Conservation (phyloP, 2,797 vertebrate species). For the Psittacula derbiana region DNA sequence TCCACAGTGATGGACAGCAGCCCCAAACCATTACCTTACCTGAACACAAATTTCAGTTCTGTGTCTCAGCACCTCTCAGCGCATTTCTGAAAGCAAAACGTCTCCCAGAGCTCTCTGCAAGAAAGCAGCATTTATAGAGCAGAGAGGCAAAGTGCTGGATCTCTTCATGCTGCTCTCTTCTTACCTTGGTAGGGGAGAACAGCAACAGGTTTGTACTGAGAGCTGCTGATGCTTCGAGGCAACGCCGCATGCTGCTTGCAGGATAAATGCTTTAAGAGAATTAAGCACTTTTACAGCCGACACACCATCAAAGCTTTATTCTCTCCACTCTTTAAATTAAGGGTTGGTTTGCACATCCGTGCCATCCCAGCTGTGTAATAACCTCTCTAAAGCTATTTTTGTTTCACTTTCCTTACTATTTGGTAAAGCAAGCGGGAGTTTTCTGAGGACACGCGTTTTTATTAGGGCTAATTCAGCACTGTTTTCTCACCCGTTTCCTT, state of each 20-base stretch:
- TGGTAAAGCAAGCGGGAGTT: constrained; percentile 15
- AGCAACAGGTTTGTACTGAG: constrained; percentile 6
- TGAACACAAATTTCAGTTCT: neutral
- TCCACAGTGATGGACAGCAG: neutral
- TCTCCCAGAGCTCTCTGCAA: neutral
- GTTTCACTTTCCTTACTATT: neutral
- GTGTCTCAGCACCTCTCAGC: fast-evolving
- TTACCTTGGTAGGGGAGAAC: neutral
- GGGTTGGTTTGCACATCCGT: constrained; percentile 9
- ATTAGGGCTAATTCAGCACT: constrained; percentile 19
- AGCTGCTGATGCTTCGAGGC: neutral
- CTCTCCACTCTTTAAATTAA: neutral
- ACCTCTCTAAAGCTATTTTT: constrained; percentile 32
- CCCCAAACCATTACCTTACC: neutral
- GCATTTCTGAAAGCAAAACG: fast-evolving
- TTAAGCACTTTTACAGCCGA: neutral
- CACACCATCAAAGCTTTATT: constrained; percentile 34
- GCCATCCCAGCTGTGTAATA: constrained; percentile 11
- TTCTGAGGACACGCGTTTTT: constrained; percentile 6
- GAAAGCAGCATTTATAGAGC: neutral
- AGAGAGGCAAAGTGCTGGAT: neutral
- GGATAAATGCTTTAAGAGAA: constrained; percentile 6
- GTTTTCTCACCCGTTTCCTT: constrained; percentile 4
- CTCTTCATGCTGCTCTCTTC: neutral
- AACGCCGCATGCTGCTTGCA: neutral